phyloP scores from a whole-genome alignment of 23 tunicate species.

The Diplosoma virens region DNA sequence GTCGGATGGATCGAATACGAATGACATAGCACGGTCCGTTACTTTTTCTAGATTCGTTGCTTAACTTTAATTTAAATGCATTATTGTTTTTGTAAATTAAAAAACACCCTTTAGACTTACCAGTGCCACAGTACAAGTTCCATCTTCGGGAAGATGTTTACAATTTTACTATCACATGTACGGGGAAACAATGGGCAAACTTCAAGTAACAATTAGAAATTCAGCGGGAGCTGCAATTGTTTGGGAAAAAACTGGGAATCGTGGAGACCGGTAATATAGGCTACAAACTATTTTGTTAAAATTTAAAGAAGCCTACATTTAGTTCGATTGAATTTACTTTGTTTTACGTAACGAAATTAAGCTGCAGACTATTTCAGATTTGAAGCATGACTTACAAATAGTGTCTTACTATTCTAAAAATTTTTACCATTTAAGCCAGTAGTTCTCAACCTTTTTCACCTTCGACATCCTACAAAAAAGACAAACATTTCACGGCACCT shows the following conservation, averaged over 20 bases:
- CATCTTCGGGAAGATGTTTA: conserved; percentile 63
- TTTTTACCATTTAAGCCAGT: no score
- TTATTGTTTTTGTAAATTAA: not conserved
- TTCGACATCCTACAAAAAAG: no score
- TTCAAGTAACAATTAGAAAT: conserved; percentile 38
- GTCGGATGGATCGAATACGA: conserved; percentile 29
- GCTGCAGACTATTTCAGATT: no score
- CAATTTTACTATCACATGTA: conserved; percentile 78
- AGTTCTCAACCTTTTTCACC: no score
- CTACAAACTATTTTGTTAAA: no score
- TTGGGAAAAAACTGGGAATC: conserved; percentile 20
- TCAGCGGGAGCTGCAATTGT: not conserved
- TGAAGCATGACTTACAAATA: no score
- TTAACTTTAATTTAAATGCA: not conserved
- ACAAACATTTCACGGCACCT: no score
- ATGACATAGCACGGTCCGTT: conserved; percentile 58
- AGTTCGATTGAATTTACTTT: no score
- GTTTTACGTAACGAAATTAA: no score
- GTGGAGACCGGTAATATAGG: conserved; percentile 35
- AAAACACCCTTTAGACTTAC: conserved; percentile 29
- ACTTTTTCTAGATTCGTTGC: not conserved
- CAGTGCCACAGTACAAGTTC: conserved; percentile 47
- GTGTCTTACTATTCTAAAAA: no score
- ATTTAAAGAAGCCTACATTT: not conserved
- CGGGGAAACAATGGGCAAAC: conserved; percentile 75